Percentiles rank a stretch among this genome's conserved stretches.
Conservation (phyloP, 1,140 invertebrate species). For the Anthonomus grandis region DNA sequence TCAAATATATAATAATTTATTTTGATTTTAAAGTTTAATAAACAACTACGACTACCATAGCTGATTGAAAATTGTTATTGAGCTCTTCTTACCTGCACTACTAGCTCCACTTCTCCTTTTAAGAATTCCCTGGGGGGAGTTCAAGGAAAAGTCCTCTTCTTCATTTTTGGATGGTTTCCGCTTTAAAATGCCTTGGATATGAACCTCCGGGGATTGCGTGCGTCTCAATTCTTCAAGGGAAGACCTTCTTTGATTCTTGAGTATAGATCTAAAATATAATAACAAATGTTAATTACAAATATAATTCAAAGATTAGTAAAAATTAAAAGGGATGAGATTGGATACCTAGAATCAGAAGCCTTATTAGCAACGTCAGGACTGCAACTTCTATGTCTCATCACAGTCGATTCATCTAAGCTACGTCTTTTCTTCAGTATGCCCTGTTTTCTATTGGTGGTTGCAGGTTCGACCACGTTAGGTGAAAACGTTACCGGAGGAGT, state of each 20-base stretch:
- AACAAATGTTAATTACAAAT: background rate
- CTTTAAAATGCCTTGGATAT: conserved; percentile 66
- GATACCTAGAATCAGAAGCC: conserved; percentile 47
- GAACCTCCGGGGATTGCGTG: conserved; percentile 53
- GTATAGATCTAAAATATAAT: conserved; percentile 56
- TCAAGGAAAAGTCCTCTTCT: conserved; percentile 54
- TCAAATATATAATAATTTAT: too few relatives aligned
- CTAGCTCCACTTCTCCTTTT: conserved; percentile 62
- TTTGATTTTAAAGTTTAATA: too few relatives aligned
- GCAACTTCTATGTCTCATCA: conserved; percentile 62
- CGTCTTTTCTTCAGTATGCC: conserved; percentile 78
- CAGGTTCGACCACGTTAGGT: conserved; percentile 61
- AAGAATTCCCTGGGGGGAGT: conserved; percentile 70
- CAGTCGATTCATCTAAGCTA: conserved; percentile 73
- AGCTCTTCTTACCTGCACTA: conserved; percentile 52
- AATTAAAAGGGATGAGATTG: background rate
- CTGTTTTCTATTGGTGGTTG: conserved; percentile 57
- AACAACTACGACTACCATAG: too few relatives aligned
- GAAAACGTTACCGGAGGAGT: conserved; percentile 70
- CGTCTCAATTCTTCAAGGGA: conserved; percentile 66
- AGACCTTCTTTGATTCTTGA: conserved; percentile 65
- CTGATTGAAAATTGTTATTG: too few relatives aligned
- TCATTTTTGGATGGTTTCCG: conserved; percentile 61
- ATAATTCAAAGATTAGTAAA: background rate
- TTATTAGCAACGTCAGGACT: conserved; percentile 64